Percentiles rank a stretch among this genome's conserved stretches.
Evolutionary conservation across 1,140 invertebrate genomes (phyloP).

Genomic region (Leptinotarsa lineolata): DNA sequence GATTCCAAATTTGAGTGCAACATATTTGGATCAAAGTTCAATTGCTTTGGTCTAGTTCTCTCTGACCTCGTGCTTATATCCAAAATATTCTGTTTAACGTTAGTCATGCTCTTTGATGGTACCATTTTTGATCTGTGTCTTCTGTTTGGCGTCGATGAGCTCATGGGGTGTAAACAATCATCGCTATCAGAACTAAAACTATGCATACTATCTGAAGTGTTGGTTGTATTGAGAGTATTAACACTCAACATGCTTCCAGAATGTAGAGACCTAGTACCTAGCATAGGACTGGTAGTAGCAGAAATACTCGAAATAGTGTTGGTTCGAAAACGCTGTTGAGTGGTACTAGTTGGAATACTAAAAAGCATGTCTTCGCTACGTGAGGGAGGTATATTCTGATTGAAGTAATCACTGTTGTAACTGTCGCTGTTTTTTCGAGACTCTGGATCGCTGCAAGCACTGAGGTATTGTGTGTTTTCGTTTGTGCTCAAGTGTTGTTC

Average conservation of each 20-base stretch:
- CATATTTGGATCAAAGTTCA: slow-evolving; percentile 49
- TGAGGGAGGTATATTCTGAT: slow-evolving; percentile 60
- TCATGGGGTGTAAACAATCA: slow-evolving; percentile 55
- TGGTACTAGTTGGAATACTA: slow-evolving; percentile 55
- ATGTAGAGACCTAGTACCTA: slow-evolving; percentile 66
- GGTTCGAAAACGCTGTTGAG: slow-evolving; percentile 42
- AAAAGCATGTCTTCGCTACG: slow-evolving; percentile 77
- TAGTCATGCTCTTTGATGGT: slow-evolving; percentile 52
- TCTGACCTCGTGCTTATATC: slow-evolving; percentile 60
- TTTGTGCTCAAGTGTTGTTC: slow-evolving; percentile 74
- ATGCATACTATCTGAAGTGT: slow-evolving; percentile 66
- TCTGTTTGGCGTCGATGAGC: slow-evolving; percentile 47
- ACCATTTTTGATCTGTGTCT: slow-evolving; percentile 46
- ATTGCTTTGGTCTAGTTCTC: slow-evolving; percentile 42
- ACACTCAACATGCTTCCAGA: slow-evolving; percentile 63
- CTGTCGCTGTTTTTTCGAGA: slow-evolving; percentile 68
- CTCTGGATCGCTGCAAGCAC: slow-evolving; percentile 59
- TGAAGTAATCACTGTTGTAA: slow-evolving; percentile 59
- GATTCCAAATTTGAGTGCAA: slow-evolving; percentile 51
- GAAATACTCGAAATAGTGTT: slow-evolving; percentile 64
- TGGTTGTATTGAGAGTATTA: slow-evolving; percentile 58
- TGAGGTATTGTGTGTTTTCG: slow-evolving; percentile 60
- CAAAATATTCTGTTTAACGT: slow-evolving; percentile 54
- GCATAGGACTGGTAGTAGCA: slow-evolving; percentile 67
- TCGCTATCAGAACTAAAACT: slow-evolving; percentile 65